phyloP scores from a whole-genome alignment of 2,113 vertebrate genomes.

The Syngnathus floridae region DNA sequence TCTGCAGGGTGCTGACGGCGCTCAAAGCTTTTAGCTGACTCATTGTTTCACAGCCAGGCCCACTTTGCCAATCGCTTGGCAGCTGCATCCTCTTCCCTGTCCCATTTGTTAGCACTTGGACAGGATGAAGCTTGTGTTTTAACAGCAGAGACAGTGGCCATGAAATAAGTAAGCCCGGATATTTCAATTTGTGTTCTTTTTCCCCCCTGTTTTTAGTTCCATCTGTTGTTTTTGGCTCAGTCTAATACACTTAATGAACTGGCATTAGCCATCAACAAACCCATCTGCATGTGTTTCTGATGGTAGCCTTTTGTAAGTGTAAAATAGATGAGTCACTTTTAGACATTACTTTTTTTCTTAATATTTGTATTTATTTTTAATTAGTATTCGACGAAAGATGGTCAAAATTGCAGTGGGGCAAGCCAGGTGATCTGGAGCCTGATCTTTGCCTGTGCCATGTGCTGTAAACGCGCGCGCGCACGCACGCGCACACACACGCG shows the following conservation, averaged over 20 bases:
- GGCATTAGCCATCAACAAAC: background rate
- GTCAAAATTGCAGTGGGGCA: background rate
- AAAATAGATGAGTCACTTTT: background rate
- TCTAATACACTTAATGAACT: constrained; percentile 1
- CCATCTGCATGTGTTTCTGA: constrained; percentile 1
- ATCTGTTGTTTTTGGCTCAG: constrained; percentile 1
- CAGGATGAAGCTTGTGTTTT: constrained; percentile 40
- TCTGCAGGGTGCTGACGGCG: constrained; percentile 63
- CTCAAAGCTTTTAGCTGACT: constrained; percentile 65
- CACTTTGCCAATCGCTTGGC: constrained; percentile 47
- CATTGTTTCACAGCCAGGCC: constrained; percentile 53
- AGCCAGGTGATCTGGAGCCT: background rate
- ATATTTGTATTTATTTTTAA: background rate
- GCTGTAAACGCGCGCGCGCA: no score
- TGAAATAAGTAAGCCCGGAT: constrained; percentile 5
- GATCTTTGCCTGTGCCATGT: no score
- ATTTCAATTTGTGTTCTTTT: background rate
- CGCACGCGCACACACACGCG: no score
- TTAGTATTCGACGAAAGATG: background rate
- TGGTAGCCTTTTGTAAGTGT: background rate
- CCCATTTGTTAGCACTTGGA: constrained; percentile 55
- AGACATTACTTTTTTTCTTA: background rate
- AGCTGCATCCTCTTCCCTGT: constrained; percentile 47
- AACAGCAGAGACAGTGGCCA: constrained; percentile 17
- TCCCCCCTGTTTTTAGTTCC: background rate